Percentiles rank a stretch among this genome's conserved stretches.
Evolutionary conservation across 2,113 vertebrate species (phyloP).

Genomic region (Excalfactoria chinensis): DNA sequence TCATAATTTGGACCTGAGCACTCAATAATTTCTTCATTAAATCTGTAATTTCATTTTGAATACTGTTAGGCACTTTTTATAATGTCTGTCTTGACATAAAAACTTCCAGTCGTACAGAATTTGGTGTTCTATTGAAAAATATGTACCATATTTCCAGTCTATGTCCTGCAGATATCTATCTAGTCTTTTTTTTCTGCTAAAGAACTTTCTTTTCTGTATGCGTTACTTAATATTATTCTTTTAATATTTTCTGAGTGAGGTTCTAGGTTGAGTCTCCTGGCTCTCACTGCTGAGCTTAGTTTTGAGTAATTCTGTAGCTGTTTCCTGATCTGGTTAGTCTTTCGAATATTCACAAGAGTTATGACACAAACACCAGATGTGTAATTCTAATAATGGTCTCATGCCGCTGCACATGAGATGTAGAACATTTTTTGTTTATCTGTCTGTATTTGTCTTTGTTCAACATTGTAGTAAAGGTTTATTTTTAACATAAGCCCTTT

Average conservation of each 20-base stretch:
- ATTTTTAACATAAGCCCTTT: neutral
- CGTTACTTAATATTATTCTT: neutral
- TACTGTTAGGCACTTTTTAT: neutral
- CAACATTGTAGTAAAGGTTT: rapidly evolving
- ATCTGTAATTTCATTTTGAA: neutral
- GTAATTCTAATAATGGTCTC: neutral
- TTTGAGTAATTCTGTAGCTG: neutral
- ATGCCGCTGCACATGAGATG: neutral
- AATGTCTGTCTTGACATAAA: neutral
- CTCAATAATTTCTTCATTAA: neutral
- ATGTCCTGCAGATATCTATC: neutral
- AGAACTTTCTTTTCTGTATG: neutral
- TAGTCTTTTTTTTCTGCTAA: neutral
- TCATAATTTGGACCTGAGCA: neutral
- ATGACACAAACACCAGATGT: neutral
- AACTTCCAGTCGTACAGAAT: neutral
- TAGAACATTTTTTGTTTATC: neutral
- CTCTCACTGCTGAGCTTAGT: neutral
- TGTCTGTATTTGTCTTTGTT: neutral
- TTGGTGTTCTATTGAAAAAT: neutral
- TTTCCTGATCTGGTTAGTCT: conserved; percentile 20
- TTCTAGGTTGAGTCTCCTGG: neutral
- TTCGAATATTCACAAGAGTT: neutral
- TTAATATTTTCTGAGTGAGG: neutral
- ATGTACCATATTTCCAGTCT: neutral